These are phyloP conservation scores for Zeus faber DNA, from an alignment of 2,113 vertebrate species.

Conservation along the genomic window DNA sequence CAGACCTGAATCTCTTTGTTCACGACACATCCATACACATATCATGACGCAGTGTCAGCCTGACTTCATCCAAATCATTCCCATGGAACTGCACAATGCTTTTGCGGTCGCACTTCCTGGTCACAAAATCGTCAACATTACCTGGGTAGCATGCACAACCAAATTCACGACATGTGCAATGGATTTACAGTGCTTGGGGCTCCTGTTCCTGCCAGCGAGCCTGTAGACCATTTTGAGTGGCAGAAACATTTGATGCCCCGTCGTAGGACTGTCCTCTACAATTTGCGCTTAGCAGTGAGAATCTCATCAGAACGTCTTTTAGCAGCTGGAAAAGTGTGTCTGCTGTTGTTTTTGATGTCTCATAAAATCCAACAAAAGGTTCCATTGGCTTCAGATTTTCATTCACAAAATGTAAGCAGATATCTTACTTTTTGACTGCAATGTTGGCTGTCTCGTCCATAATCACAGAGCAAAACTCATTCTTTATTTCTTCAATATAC, in stretches of 20 bases:
- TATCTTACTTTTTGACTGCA: too few relatives aligned
- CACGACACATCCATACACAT: constrained; percentile 2
- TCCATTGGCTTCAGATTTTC: too few relatives aligned
- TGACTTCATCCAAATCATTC: neutral
- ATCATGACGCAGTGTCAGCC: constrained; percentile 1
- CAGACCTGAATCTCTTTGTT: too few relatives aligned
- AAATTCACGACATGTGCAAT: neutral
- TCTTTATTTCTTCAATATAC: neutral
- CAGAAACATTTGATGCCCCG: neutral
- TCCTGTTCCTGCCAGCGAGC: neutral
- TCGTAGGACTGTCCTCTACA: constrained; percentile 9
- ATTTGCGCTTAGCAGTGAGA: neutral
- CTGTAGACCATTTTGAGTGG: neutral
- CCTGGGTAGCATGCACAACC: constrained; percentile 2
- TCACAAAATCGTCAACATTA: constrained; percentile 4
- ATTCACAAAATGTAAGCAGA: too few relatives aligned
- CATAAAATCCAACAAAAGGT: neutral
- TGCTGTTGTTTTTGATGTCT: constrained; percentile 3
- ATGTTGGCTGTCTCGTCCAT: neutral
- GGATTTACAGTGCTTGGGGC: too few relatives aligned
- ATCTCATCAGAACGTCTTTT: constrained; percentile 1
- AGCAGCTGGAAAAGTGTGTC: neutral
- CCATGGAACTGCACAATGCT: constrained; percentile 1
- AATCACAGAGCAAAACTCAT: neutral
- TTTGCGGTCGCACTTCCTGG: constrained; percentile 3